These are phyloP conservation scores for Cyprinus carpio DNA, from an alignment of 2,113 vertebrate genomes.

Conservation along the genomic window DNA sequence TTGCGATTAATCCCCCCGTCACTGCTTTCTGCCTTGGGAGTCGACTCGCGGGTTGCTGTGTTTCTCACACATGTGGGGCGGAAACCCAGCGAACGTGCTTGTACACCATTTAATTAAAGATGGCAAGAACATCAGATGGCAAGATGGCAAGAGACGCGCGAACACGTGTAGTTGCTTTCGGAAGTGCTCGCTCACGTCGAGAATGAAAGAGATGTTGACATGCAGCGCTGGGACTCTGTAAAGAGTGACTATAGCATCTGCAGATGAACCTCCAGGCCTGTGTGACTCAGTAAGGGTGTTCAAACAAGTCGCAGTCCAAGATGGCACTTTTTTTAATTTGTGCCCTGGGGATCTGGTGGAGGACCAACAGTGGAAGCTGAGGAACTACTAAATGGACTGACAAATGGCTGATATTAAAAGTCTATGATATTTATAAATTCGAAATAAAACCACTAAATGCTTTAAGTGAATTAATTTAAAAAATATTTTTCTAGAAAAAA, in stretches of 20 bases:
- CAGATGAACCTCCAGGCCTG: slow-evolving; percentile 27
- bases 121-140: slow-evolving; percentile 46
- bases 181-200: slow-evolving; percentile 10
- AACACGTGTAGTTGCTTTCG: slow-evolving; percentile 33
- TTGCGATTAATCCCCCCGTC: slow-evolving; percentile 67
- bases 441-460: neutral
- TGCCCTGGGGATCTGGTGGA: slow-evolving; percentile 9
- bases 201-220: slow-evolving; percentile 39
- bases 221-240: neutral
- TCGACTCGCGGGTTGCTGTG: neutral
- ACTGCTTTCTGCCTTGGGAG: slow-evolving; percentile 22
- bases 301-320: neutral
- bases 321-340: neutral
- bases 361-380: slow-evolving; percentile 2
- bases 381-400: neutral
- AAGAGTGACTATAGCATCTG: neutral
- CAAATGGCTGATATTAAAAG: neutral
- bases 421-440: neutral
- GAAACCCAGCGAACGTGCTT: slow-evolving; percentile 21
- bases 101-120: slow-evolving; percentile 39
- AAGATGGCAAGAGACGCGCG: slow-evolving; percentile 9
- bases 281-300: slow-evolving; percentile 21
- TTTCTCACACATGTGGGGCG: slow-evolving; percentile 10
- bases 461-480: neutral
- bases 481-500: neutral